Base-by-base conservation (phyloP, 2,888 invertebrate species). In the Cheilosia urbana region DNA sequence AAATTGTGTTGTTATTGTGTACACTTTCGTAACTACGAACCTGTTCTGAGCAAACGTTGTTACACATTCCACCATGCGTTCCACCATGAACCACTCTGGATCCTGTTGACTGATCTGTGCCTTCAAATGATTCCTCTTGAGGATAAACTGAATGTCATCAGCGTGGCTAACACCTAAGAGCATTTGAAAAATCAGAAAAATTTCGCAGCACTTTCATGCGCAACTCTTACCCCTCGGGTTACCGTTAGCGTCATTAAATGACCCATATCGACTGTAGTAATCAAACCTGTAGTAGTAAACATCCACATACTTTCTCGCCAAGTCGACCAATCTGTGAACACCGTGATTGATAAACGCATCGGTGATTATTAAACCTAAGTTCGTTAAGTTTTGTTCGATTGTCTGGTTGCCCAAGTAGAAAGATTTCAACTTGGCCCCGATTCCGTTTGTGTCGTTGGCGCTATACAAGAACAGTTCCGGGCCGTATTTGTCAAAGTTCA, bases 251-350 rank as follows among this genome's bases (percentile, higher is more conserved):
- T 93, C 92, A 72, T 92, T 91, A 51, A 92, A 93, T 66, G 92
- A 89, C 87, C 94, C 94, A 87, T 93, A 93, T 81, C 93, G 91
- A 3, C 95, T 95, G 77, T 94, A 91, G 89, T 94, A 95, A 30
- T 93, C 93, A 88, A 95, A 94, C 83, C 93, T 91, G 89, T 94
- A 94, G 89, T 94, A 95, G 89, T 93, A 95, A 3, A 95, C 94
- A 0, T 92, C 91, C 0, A 93, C 93, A 69, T 93, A 91, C 2
- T 92, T 90, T 0, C 94, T 92, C 62, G 95, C 91, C 73, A 95
- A 88, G 79, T 94, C 93, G 0, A 93, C 94, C 34, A 94, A 91
- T 60, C 95, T 93, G 88, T 95, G 93, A 0, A 93, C 93, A 0
- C 93, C 92, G 88, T 94, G 95, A 0, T 93, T 94, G 37, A 93